Base-by-base conservation (phyloP, 53 echinoderm and acorn worm genomes). In the Mesocentrotus franciscanus region DNA sequence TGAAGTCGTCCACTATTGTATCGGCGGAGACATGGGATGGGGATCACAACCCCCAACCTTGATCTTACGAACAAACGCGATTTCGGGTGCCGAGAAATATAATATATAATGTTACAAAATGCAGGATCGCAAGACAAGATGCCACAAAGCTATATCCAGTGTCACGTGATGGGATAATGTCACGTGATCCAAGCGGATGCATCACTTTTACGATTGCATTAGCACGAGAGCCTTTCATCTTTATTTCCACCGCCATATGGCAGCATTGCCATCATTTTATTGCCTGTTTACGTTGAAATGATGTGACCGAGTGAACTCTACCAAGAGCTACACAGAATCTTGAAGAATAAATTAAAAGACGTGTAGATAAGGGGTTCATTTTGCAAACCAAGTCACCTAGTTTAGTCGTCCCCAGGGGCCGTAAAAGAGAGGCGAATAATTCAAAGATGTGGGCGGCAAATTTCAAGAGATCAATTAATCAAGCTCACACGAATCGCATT, bases 191-290 rank as follows among this genome's bases (percentile, higher is more conserved):
- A 1, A 39, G 58, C 87, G 87, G 57, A 87, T 57, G 58, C n/a
- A 58, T 29, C 42, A 57, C 27, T 87, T 87, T 56, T 87, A 58
- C n/a, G n/a, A 59, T 87, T 56, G 58, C 87, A 87, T 87, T 35
- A 56, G 58, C 56, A 87, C 56, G n/a, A 56, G n/a, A n/a, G 57
- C 87, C 58, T 87, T 87, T 87, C 87, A 87, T 87, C 58, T 87
- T 17, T 13, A 58, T 27, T 39, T 58, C 87, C 12, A 58, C 87
- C 58, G 87, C 56, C 58, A 87, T 87, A 59, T 56, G 58, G 34
- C 58, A 58, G 87, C 58, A 84, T 87, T 58, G 59, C 27, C 59
- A 87, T 57, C 87, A 87, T 87, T 87, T 57, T 87, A 87, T 87
- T 58, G 20, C 56, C n/a, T 57, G 87, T 87, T 87, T 87, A 87